phyloP scores from a whole-genome alignment of 2,797 vertebrate genomes.

The Zalophus californianus region DNA sequence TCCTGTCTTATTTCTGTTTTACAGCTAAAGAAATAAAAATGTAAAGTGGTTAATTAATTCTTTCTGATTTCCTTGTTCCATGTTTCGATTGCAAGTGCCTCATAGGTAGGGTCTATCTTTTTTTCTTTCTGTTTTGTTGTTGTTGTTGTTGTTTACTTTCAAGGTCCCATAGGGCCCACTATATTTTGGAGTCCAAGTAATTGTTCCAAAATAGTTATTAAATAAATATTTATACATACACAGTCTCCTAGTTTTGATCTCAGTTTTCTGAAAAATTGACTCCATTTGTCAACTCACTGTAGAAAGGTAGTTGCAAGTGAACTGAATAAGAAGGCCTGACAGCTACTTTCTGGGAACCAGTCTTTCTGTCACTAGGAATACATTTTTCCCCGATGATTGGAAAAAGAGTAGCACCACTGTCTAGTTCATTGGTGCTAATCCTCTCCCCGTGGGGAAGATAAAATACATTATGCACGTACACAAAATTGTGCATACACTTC shows the following conservation, averaged over 20 bases:
- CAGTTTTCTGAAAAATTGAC: conserved; percentile 8
- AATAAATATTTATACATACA: background rate
- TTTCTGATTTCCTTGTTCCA: background rate
- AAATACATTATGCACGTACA: conserved; percentile 16
- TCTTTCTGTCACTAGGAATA: conserved; percentile 52
- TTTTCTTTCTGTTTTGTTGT: background rate
- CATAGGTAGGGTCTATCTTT: background rate
- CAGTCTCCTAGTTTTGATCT: background rate
- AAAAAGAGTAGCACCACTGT: conserved; percentile 36
- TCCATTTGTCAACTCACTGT: conserved; percentile 38
- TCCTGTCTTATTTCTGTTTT: background rate
- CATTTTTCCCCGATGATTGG: conserved; percentile 37
- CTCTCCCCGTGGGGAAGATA: background rate
- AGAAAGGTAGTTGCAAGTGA: conserved; percentile 7
- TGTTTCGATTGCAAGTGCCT: conserved; percentile 28
- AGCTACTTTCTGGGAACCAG: conserved; percentile 53
- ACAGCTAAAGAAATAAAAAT: conserved; percentile 1
- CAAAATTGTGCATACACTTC: background rate
- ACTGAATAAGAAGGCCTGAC: conserved; percentile 59
- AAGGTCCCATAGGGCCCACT: background rate
- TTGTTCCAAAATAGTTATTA: background rate
- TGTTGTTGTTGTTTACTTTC: background rate
- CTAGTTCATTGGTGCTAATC: conserved; percentile 32
- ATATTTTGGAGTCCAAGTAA: background rate
- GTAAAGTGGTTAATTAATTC: background rate